Conservation (phyloP, 2,113 vertebrate genomes). For the Donacobius atricapilla region DNA sequence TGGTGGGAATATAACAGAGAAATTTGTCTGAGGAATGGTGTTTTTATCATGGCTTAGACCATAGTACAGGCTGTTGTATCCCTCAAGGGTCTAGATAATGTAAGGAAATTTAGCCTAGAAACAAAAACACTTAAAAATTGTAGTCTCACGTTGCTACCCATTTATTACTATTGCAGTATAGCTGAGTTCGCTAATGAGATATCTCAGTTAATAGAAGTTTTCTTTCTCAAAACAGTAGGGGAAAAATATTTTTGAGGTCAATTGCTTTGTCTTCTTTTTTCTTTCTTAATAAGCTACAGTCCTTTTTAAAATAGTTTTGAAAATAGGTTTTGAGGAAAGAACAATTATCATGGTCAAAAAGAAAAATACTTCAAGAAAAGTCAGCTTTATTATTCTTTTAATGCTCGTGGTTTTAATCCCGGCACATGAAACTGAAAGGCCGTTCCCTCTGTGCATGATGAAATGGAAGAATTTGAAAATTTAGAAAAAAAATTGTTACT, state of each 20-base stretch:
- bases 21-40: neutral
- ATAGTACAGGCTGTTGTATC: constrained; percentile 18
- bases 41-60: constrained; percentile 33
- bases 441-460: neutral
- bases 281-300: neutral
- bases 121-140: constrained; percentile 52
- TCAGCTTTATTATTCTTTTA: neutral
- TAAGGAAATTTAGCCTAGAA: constrained; percentile 49
- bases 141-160: constrained; percentile 23
- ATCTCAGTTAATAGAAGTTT: neutral
- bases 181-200: neutral
- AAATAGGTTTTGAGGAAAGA: neutral
- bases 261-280: neutral
- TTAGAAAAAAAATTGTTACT: neutral
- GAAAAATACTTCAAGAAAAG: neutral
- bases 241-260: neutral
- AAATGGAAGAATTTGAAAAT: neutral
- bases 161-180: neutral
- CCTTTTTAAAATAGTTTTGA: neutral
- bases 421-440: neutral
- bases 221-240: neutral
- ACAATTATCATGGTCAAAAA: neutral
- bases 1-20: neutral
- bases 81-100: neutral
- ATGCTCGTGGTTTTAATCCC: neutral